Evolutionary conservation across 2,113 vertebrate species (phyloP).

Genomic region (Hemiscyllium ocellatum): DNA sequence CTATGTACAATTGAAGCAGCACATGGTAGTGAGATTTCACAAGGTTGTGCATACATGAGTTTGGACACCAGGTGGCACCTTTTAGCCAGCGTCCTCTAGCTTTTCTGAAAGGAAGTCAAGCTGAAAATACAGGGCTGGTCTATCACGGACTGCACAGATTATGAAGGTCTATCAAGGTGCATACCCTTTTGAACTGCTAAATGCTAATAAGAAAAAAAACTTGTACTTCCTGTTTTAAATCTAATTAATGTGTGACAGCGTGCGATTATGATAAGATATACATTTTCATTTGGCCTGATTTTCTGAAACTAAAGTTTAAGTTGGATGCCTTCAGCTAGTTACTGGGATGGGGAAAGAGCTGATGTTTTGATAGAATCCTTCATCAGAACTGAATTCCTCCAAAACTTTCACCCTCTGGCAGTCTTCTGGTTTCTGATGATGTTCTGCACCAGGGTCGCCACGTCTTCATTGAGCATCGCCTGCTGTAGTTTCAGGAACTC

Average conservation of each 20-base stretch:
- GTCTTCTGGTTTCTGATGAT: not conserved
- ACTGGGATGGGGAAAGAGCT: not conserved
- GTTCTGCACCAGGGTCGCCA: not conserved
- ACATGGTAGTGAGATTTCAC: not conserved
- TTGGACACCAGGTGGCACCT: not conserved
- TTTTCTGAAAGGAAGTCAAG: not conserved
- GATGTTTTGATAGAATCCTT: not conserved
- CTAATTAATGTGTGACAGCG: not conserved
- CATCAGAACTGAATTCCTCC: not conserved
- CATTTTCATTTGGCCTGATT: not conserved
- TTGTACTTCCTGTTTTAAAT: not conserved
- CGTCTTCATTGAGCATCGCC: not conserved
- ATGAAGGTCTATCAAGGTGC: not conserved
- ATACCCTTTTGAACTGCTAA: not conserved
- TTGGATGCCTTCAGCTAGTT: not conserved
- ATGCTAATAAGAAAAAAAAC: not conserved
- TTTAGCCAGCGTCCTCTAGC: not conserved
- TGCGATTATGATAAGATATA: not conserved
- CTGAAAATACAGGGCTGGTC: not conserved
- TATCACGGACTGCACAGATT: not conserved
- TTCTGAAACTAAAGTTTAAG: not conserved
- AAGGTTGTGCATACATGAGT: not conserved
- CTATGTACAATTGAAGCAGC: not conserved
- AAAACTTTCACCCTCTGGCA: not conserved
- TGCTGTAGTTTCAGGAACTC: not conserved